A percentile compares a stretch with the other conserved stretches of the same genome.
phyloP scores from a whole-genome alignment of 2,888 invertebrate genomes.

The Patella pellucida region DNA sequence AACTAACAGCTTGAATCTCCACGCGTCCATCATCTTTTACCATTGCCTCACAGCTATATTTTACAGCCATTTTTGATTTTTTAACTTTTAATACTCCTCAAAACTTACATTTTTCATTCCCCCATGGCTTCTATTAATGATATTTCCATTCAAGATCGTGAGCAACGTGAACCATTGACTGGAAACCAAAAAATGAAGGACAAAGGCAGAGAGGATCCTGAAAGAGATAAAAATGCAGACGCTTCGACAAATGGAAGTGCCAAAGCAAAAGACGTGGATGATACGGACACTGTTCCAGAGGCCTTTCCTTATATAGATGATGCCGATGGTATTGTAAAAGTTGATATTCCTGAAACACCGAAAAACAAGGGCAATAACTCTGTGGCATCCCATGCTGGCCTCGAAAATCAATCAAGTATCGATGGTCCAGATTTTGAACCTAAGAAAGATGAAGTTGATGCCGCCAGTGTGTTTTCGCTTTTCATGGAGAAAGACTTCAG shows the following conservation, averaged over 20 bases:
- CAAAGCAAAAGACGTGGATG: not conserved
- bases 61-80: too few relatives aligned
- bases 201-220: not conserved
- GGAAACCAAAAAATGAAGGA: not conserved
- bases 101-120: too few relatives aligned
- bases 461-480: slow-evolving; percentile 66
- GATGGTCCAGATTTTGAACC: slow-evolving; percentile 16
- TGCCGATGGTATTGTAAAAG: not conserved
- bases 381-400: not conserved
- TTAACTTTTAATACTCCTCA: too few relatives aligned
- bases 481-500: slow-evolving; percentile 72
- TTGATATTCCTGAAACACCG: not conserved
- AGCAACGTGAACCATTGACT: not conserved
- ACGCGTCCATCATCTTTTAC: too few relatives aligned
- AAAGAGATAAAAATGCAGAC: not conserved
- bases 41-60: too few relatives aligned
- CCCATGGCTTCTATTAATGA: too few relatives aligned
- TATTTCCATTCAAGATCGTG: not conserved
- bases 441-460: slow-evolving; percentile 61
- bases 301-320: slow-evolving; percentile 7
- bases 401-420: not conserved
- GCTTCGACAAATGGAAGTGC: not conserved
- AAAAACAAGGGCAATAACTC: not conserved
- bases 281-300: not conserved
- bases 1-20: too few relatives aligned